phyloP scores from a whole-genome alignment of 1,140 invertebrate genomes.

The Drosophila ananassae region DNA sequence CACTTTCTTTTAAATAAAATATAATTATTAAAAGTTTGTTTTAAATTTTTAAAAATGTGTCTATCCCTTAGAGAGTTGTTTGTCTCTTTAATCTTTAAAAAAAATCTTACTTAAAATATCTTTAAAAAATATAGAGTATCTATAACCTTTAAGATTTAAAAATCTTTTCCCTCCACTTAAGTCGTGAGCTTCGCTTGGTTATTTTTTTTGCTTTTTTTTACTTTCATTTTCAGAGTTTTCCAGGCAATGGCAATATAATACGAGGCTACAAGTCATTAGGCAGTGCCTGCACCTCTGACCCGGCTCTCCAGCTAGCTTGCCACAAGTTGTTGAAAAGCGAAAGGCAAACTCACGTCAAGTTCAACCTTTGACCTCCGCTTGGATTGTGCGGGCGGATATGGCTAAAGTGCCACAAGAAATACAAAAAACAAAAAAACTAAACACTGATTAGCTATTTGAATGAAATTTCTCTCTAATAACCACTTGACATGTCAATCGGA shows the following conservation, averaged over 20 bases:
- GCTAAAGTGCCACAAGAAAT: conserved; percentile 17
- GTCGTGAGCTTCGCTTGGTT: conserved; percentile 55
- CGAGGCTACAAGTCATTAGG: conserved; percentile 48
- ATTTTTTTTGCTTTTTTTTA: conserved; percentile 20
- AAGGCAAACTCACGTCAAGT: conserved; percentile 56
- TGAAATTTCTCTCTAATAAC: conserved; percentile 45
- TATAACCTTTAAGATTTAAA: neutral
- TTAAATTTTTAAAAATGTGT: neutral
- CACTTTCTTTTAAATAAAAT: neutral
- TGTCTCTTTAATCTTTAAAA: no score
- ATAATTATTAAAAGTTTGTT: neutral
- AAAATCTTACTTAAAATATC: neutral
- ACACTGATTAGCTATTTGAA: conserved; percentile 44
- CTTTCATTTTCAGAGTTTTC: conserved; percentile 57
- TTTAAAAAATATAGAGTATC: conserved; percentile 24
- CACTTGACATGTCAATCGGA: conserved; percentile 53
- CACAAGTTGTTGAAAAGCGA: conserved; percentile 45
- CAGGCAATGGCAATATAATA: conserved; percentile 45
- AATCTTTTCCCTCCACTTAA: conserved; percentile 13
- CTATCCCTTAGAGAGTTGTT: neutral
- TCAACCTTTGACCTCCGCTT: conserved; percentile 54
- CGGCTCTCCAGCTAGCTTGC: conserved; percentile 9
- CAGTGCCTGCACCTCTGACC: conserved; percentile 49
- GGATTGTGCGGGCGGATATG: neutral
- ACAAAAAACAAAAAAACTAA: conserved; percentile 18